Percentiles rank a stretch among this genome's conserved stretches.
phyloP scores from a whole-genome alignment of 2,797 vertebrate genomes.

The Rhadinocentrus ornatus region DNA sequence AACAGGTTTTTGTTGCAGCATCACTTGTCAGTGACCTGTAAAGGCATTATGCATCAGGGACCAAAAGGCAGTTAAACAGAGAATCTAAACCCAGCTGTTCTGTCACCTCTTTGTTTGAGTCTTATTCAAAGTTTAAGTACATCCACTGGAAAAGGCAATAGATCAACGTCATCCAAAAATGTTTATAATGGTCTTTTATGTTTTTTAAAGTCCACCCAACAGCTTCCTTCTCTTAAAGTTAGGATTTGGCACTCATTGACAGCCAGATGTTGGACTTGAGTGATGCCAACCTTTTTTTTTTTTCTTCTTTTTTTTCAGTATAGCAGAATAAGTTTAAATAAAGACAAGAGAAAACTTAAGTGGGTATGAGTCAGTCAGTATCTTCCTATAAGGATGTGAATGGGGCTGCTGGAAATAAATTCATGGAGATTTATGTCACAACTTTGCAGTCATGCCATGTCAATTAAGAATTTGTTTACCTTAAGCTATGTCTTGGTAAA shows the following conservation, averaged over 20 bases:
- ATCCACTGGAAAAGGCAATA: conserved; percentile 57
- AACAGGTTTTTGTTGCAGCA: conserved; percentile 28
- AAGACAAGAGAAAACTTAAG: conserved; percentile 9
- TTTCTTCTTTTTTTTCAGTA: conserved; percentile 25
- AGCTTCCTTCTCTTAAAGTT: conserved; percentile 50
- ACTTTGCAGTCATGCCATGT: not conserved
- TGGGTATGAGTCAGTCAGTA: not conserved
- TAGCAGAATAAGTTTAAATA: conserved; percentile 25
- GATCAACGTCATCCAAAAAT: conserved; percentile 67
- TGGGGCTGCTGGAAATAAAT: not conserved
- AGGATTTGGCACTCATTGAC: conserved; percentile 51
- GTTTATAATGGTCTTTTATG: conserved; percentile 67
- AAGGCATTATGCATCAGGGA: conserved; percentile 26
- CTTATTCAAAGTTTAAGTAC: conserved; percentile 11
- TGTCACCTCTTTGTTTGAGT: conserved; percentile 33
- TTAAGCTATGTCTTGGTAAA: not conserved
- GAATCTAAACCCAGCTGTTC: conserved; percentile 52
- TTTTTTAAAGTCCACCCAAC: conserved; percentile 66
- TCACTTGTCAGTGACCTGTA: conserved; percentile 58
- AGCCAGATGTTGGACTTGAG: conserved; percentile 62
- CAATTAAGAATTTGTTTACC: not conserved
- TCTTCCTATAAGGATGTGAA: not conserved
- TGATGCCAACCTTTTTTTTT: conserved; percentile 48
- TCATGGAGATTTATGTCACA: not conserved
- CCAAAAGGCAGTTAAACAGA: conserved; percentile 6